Evolutionary conservation across 2,888 invertebrate genomes (phyloP), one percentile per base, ranked within the genome.

Genomic region (Leptarthrus brevirostris): DNA sequence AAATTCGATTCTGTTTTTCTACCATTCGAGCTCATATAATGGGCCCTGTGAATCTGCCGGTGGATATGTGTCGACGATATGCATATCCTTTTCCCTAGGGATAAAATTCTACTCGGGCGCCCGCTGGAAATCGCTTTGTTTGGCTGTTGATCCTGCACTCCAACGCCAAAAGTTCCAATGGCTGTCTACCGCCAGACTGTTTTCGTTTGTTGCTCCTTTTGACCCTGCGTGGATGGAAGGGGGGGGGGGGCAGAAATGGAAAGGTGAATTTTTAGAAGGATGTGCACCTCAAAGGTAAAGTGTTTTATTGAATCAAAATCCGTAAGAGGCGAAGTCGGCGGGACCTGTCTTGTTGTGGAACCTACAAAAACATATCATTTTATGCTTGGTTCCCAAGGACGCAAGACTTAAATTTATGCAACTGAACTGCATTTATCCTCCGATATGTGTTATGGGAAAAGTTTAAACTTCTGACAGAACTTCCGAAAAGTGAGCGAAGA

Each of bases 1-100:
- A 74, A 73, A 76, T 76, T 76, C 73, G 74, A 76, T 76, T 72
- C 72, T 76, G 75, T 76, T 76, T 76, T 76, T 61, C 74, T 74
- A 73, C 71, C 75, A 72, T 75, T 71, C 69, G 53, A 44, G 64
- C 49, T 53, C 30, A 70, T 70, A 70, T 70, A 70, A 70, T 70
- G 70, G 70, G 53, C 22, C 14, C 24, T 30, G 34, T 40, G 52
- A 22, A 24, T 18, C 14, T 30, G 6, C 20, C 36, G 16, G 70
- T 36, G 52, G 26, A 36, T 70, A 6, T 26, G n/a, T 8, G 14
- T 3, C 24, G 44, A 26, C 36, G 75, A 75, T 75, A 75, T 75
- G 75, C 75, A 75, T 75, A 75, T 73, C 36, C 30, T 30, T 30
- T 8, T 30, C 30, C 30, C 8, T 4, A 30, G 70, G 36, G 52